phyloP scores from a whole-genome alignment of 2,797 vertebrate species.

The Anomalospiza imberbis region DNA sequence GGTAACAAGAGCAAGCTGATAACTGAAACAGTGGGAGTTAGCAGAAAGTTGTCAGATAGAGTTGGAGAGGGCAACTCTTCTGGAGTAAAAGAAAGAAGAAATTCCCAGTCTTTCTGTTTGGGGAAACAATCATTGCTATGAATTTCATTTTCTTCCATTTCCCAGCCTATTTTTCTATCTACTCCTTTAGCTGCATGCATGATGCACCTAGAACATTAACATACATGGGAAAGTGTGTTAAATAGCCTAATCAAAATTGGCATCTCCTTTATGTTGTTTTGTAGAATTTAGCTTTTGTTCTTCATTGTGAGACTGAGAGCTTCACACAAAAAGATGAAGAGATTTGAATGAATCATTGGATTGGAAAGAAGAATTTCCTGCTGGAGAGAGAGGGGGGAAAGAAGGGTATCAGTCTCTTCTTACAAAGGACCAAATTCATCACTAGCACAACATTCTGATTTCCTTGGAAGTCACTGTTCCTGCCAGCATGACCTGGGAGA shows the following conservation, averaged over 20 bases:
- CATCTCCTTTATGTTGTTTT: neutral
- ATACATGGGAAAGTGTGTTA: neutral
- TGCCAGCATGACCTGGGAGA: neutral
- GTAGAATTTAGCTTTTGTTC: conserved; percentile 35
- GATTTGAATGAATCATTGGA: neutral
- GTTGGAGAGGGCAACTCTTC: neutral
- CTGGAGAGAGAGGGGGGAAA: neutral
- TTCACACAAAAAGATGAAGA: neutral
- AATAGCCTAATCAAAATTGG: conserved; percentile 2
- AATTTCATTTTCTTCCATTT: conserved; percentile 18
- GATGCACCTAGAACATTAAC: conserved; percentile 6
- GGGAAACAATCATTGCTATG: neutral
- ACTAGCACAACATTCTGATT: neutral
- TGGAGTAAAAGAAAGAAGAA: neutral
- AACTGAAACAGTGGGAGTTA: neutral
- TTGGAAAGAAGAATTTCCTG: neutral
- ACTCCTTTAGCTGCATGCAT: neutral
- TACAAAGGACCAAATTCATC: neutral
- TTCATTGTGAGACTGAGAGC: neutral
- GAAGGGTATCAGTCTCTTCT: neutral
- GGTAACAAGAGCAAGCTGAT: neutral
- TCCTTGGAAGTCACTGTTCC: neutral
- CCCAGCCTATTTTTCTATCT: neutral
- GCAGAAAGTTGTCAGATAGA: neutral
- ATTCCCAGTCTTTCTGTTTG: neutral